A percentile compares a stretch with the other conserved stretches of the same genome.
These are phyloP conservation scores for Cephalophus harveyi DNA, from an alignment of 2,113 vertebrate species.

Conservation along the genomic window DNA sequence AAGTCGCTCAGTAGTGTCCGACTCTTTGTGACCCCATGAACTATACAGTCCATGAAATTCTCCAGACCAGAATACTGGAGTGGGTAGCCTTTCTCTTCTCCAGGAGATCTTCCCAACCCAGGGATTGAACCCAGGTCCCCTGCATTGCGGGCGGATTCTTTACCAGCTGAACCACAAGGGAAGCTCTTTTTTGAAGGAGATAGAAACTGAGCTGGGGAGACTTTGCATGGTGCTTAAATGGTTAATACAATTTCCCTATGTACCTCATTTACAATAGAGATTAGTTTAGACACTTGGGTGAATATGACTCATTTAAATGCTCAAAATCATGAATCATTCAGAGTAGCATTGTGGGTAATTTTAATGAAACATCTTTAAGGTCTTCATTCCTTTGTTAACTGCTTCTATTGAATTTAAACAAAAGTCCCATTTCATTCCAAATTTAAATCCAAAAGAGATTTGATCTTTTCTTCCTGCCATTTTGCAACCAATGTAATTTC, in stretches of 20 bases:
- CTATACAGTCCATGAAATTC: not conserved
- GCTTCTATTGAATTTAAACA: constrained; percentile 62
- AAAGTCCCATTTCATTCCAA: constrained; percentile 52
- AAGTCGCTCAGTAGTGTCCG: rapidly evolving
- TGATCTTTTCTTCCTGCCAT: constrained; percentile 53
- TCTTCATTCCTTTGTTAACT: constrained; percentile 56
- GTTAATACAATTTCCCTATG: constrained; percentile 19
- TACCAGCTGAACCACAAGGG: not conserved
- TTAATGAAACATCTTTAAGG: constrained; percentile 46
- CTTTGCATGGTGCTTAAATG: not conserved
- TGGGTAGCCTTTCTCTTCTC: not conserved
- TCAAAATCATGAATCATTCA: constrained; percentile 30
- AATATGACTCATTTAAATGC: constrained; percentile 20
- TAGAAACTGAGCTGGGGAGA: not conserved
- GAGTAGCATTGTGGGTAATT: constrained; percentile 46
- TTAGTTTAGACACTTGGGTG: not conserved
- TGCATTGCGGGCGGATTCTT: rapidly evolving
- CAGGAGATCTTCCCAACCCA: not conserved
- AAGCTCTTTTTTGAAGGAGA: not conserved
- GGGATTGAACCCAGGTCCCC: not conserved
- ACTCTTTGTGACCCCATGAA: not conserved
- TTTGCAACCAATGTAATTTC: constrained; percentile 55
- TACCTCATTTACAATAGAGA: constrained; percentile 14
- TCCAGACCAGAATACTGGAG: not conserved
- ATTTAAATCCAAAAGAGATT: constrained; percentile 56